A percentile compares a stretch with the other conserved stretches of the same genome.
These are phyloP conservation scores for Lanius ludovicianus DNA, from an alignment of 2,113 vertebrate species.

Conservation along the genomic window DNA sequence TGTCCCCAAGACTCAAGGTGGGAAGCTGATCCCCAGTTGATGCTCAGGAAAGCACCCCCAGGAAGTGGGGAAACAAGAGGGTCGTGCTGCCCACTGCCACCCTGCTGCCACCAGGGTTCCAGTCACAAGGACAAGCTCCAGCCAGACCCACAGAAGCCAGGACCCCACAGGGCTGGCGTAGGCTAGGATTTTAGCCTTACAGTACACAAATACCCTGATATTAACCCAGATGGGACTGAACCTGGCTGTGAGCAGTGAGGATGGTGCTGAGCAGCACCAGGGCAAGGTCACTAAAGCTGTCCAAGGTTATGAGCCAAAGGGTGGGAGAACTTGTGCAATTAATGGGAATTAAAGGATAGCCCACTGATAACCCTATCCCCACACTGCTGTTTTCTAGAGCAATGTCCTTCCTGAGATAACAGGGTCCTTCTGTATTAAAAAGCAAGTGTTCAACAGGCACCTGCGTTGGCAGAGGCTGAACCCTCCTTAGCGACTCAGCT, in stretches of 20 bases:
- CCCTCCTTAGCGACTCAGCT: not conserved
- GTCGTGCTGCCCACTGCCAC: fast-evolving
- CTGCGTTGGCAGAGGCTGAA: not conserved
- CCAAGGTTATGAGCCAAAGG: not conserved
- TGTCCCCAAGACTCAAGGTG: fast-evolving
- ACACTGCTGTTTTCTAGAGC: not conserved
- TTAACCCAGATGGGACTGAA: not conserved
- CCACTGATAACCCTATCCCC: not conserved
- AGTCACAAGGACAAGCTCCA: fast-evolving
- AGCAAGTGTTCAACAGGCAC: not conserved
- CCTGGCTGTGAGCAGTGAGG: not conserved
- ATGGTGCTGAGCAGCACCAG: fast-evolving
- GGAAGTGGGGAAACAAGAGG: not conserved
- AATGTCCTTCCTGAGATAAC: not conserved
- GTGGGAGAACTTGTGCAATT: not conserved
- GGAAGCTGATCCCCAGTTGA: fast-evolving
- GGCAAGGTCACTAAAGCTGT: not conserved
- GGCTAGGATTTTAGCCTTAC: not conserved
- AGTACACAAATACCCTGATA: not conserved
- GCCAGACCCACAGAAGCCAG: not conserved
- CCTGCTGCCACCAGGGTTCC: fast-evolving
- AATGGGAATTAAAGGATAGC: not conserved
- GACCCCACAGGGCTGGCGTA: not conserved
- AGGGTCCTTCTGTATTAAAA: not conserved
- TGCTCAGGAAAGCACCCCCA: not conserved